A percentile compares a stretch with the other conserved stretches of the same genome.
phyloP scores from a whole-genome alignment of 1,140 invertebrate species.

The Epicauta chinensis region DNA sequence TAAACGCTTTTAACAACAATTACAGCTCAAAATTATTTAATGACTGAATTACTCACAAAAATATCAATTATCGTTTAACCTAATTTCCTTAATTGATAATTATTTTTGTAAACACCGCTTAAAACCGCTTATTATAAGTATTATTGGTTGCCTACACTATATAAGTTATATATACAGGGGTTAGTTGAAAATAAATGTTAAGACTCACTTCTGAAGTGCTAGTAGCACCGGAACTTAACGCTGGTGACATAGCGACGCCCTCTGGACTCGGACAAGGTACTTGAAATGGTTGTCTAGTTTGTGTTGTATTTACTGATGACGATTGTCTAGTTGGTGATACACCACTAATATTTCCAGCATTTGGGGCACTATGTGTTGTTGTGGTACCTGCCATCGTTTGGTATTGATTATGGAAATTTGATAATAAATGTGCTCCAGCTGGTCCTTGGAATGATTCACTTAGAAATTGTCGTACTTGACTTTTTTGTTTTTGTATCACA shows the following conservation, averaged over 20 bases:
- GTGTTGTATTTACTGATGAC: too few species aligned
- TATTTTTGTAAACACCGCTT: background rate
- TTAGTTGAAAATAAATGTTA: background rate
- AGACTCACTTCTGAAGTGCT: constrained; percentile 66
- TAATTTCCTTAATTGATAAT: background rate
- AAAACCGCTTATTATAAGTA: background rate
- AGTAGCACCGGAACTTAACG: constrained; percentile 64
- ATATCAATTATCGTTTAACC: too few species aligned
- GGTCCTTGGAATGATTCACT: constrained; percentile 64
- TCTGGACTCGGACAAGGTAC: constrained; percentile 48
- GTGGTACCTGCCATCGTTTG: constrained; percentile 30
- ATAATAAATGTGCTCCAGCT: constrained; percentile 21
- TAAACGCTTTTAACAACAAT: too few species aligned
- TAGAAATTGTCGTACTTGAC: constrained; percentile 79
- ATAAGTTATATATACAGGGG: background rate
- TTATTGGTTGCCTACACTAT: background rate
- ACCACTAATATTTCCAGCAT: constrained; percentile 18
- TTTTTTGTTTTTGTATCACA: constrained; percentile 83
- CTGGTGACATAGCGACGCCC: constrained; percentile 56
- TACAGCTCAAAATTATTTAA: too few species aligned
- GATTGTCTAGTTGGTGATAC: background rate
- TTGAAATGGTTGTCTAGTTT: constrained; percentile 10
- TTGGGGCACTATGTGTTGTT: constrained; percentile 40
- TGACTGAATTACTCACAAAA: too few species aligned
- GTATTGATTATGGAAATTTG: constrained; percentile 21